Evolutionary conservation across 2,888 invertebrate species (phyloP).

Genomic region (Heliconius aoede): DNA sequence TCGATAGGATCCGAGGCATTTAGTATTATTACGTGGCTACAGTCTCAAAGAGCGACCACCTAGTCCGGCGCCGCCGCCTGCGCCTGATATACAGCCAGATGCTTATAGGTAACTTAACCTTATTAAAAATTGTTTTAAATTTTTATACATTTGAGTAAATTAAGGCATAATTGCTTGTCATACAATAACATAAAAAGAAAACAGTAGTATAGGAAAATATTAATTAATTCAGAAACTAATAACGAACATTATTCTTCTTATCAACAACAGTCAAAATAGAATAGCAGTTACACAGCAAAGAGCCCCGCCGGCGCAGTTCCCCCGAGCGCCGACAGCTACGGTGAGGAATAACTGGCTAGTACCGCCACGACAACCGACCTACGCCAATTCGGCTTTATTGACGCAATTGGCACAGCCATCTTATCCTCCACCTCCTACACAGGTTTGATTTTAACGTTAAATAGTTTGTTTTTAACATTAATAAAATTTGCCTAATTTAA

Average conservation of each 20-base stretch:
- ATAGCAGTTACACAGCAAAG: constrained; percentile 34
- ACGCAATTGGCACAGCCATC: constrained; percentile 86
- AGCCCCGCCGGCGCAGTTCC: constrained; percentile 47
- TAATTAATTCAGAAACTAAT: background rate
- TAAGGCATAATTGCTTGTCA: too few relatives aligned
- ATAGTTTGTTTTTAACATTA: constrained; percentile 43
- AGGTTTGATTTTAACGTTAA: constrained; percentile 50
- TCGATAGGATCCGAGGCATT: constrained; percentile 88
- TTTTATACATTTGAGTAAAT: background rate
- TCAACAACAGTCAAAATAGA: constrained; percentile 26
- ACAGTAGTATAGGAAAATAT: too few relatives aligned
- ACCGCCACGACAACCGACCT: constrained; percentile 71
- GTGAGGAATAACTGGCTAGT: constrained; percentile 56
- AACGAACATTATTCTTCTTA: background rate
- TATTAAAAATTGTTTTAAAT: too few relatives aligned
- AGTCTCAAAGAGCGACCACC: constrained; percentile 87
- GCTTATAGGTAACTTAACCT: constrained; percentile 59
- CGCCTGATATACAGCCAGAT: constrained; percentile 73
- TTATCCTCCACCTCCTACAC: constrained; percentile 75
- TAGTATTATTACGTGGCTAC: constrained; percentile 90
- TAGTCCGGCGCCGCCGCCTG: constrained; percentile 85
- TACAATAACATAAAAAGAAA: too few relatives aligned
- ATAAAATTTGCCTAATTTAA: background rate
- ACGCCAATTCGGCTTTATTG: constrained; percentile 80
- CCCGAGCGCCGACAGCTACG: constrained; percentile 46